These are phyloP conservation scores for Agrotis clavis DNA, from an alignment of 2,888 invertebrate genomes.

Conservation along the genomic window DNA sequence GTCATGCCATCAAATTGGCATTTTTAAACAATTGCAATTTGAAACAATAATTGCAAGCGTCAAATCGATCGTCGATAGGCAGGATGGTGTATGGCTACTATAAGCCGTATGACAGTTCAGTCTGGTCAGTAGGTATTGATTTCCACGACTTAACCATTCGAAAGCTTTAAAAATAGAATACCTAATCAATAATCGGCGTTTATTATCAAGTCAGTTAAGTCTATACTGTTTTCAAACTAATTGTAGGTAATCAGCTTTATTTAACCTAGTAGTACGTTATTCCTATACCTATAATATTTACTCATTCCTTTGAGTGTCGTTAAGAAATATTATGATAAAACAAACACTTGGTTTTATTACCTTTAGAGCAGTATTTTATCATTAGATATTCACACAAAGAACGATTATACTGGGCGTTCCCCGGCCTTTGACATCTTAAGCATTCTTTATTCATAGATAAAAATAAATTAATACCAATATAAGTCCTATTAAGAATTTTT, in stretches of 20 bases:
- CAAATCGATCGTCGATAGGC: too few relatives aligned
- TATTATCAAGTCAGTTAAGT: neutral
- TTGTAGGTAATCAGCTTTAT: neutral
- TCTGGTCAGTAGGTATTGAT: constrained; percentile 16
- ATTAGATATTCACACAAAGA: constrained; percentile 51
- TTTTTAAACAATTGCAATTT: too few relatives aligned
- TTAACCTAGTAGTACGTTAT: neutral
- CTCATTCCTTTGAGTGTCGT: neutral
- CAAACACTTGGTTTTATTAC: constrained; percentile 40
- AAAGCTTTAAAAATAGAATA: constrained; percentile 29
- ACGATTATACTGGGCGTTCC: constrained; percentile 39
- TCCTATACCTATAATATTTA: constrained; percentile 29
- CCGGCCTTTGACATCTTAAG: constrained; percentile 56
- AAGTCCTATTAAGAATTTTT: constrained; percentile 45
- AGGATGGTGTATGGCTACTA: too few relatives aligned
- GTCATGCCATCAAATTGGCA: too few relatives aligned
- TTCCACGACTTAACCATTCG: constrained; percentile 5
- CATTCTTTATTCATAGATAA: constrained; percentile 57
- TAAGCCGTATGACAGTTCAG: neutral
- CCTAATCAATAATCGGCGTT: constrained; percentile 31
- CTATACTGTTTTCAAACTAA: neutral
- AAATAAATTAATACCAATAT: constrained; percentile 48
- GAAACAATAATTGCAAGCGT: too few relatives aligned
- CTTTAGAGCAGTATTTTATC: constrained; percentile 50
- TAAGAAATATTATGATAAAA: constrained; percentile 25